Percentiles rank a stretch among this genome's conserved stretches.
Conservation (phyloP, 2,797 vertebrate species). For the Ibycter americanus region DNA sequence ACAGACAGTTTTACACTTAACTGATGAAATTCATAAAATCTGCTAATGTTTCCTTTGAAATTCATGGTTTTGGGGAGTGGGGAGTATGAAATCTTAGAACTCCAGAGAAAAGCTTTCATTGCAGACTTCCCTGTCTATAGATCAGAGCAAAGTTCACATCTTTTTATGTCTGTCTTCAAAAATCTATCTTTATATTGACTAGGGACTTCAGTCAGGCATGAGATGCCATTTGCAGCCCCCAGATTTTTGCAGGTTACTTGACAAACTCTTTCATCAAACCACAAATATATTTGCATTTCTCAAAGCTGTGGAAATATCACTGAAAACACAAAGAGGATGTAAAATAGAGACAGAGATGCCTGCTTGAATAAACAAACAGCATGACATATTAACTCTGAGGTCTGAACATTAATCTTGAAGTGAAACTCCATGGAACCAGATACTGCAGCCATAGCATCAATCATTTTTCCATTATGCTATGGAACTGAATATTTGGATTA, state of each 20-base stretch:
- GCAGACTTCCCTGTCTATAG: background rate
- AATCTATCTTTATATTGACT: background rate
- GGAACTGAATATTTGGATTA: background rate
- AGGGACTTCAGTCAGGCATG: background rate
- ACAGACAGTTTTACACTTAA: background rate
- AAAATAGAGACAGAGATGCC: background rate
- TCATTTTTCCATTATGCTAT: background rate
- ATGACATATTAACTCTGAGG: background rate
- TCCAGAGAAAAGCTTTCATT: background rate
- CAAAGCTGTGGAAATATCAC: constrained; percentile 5
- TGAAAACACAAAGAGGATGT: constrained; percentile 8
- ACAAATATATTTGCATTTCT: background rate
- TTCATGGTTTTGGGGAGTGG: background rate
- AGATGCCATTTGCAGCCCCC: background rate
- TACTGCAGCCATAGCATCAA: background rate
- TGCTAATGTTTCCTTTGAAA: background rate
- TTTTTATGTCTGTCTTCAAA: constrained; percentile 29
- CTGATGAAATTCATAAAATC: background rate
- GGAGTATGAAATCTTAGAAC: background rate
- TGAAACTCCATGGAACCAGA: background rate
- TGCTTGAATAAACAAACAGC: constrained; percentile 13
- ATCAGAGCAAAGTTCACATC: background rate
- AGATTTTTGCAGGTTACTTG: constrained; percentile 16
- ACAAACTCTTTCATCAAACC: background rate
- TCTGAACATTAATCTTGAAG: constrained; percentile 29